Evolutionary conservation across 2,888 invertebrate species (phyloP), one percentile per base, ranked within the genome.

Genomic region (Heliconius hortense): DNA sequence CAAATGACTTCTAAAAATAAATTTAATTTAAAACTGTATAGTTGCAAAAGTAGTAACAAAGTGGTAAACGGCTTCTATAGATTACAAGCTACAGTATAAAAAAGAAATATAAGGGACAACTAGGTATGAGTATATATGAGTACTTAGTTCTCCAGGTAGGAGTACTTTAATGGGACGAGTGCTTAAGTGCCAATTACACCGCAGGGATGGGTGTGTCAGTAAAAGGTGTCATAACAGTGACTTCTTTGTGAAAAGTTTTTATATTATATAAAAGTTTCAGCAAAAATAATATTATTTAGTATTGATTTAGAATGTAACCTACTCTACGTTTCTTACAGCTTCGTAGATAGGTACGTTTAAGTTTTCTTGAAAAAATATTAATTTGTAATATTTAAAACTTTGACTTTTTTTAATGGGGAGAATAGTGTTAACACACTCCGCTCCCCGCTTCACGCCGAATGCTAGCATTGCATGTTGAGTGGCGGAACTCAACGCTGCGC

Each of bases 181-280:
- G 56, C 69, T 69, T 15, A 56, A 56, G 69, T 69, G 56, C 69
- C 69, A 69, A 69, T 69, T 69, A 69, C 35, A 31, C 69, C 56
- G 35, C 56, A 69, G 69, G 56, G 56, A 69, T 24, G 69, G 56
- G 53, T 56, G 69, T 69, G 69, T 56, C 24, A 18, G 69, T 56
- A 69, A 69, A 69, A 69, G 56, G 56, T 68, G 68, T 35, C 69
- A 69, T 56, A 35, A 69, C 56, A 35, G 56, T 56, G 56, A 69
- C 35, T 56, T 53, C 53, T 69, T 28, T 31, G 69, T 56, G n/a
- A 56, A 69, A 69, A 53, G 69, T 8, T 69, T 69, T 69, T 69
- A 13, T 69, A 35, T 56, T 24, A 69, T 35, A 31, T 56, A 18
- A 18, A 35, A 69, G 8, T 28, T 56, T 53, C 13, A 4, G n/a